A percentile compares a stretch with the other conserved stretches of the same genome.
phyloP scores from a whole-genome alignment of 2,113 vertebrate species.

The Nerophis lumbriciformis region DNA sequence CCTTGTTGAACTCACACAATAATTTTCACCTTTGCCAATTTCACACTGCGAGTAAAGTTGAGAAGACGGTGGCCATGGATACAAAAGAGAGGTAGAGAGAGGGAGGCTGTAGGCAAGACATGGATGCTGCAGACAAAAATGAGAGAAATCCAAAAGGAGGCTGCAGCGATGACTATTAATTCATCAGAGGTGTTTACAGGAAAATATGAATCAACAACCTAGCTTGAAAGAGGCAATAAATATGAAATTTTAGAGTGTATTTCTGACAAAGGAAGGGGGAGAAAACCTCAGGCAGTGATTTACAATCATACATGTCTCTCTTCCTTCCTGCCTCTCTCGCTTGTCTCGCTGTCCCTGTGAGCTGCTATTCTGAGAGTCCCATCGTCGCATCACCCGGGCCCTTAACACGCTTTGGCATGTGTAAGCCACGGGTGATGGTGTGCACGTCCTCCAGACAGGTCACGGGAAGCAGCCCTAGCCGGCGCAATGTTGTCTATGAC shows the following conservation, averaged over 20 bases:
- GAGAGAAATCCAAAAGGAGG: not conserved
- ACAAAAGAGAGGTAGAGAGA: constrained; percentile 24
- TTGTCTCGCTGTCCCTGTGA: constrained; percentile 44
- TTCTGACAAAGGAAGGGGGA: constrained; percentile 1
- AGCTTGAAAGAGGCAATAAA: not conserved
- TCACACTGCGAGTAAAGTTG: constrained; percentile 22
- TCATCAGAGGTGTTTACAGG: not conserved
- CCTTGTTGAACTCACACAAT: constrained; percentile 36
- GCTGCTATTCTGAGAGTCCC: constrained; percentile 50
- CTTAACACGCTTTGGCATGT: constrained; percentile 66
- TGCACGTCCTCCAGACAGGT: constrained; percentile 54
- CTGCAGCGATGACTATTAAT: not conserved
- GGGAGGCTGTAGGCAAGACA: not conserved
- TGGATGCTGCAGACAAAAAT: constrained; percentile 3
- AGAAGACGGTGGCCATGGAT: constrained; percentile 34
- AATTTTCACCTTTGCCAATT: constrained; percentile 47
- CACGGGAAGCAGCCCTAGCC: constrained; percentile 44
- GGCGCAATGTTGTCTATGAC: constrained; percentile 51
- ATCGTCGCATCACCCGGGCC: constrained; percentile 43
- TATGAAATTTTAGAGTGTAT: not conserved
- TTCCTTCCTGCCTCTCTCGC: constrained; percentile 17
- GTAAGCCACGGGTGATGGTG: constrained; percentile 54
- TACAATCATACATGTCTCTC: constrained; percentile 47
- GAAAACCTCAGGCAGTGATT: constrained; percentile 47
- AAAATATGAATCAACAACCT: not conserved